Evolutionary conservation across 2,113 vertebrate species (phyloP), one percentile per base, ranked within the genome.

Genomic region (Oenanthe melanoleuca): DNA sequence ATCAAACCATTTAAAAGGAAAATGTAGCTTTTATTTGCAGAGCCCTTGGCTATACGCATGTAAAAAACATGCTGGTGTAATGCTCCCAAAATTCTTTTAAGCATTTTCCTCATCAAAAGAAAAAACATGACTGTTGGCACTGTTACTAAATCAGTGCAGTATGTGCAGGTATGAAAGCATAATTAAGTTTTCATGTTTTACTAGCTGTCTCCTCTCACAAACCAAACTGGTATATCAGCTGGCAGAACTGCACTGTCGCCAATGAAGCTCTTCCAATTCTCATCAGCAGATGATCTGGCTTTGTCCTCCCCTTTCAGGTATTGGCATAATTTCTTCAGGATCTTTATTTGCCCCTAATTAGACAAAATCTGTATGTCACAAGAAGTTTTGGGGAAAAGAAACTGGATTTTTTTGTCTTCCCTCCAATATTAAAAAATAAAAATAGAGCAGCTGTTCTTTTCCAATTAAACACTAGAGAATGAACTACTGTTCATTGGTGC

Each of bases 21-120:
- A n/a, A 24, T 1, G 2, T 4, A 40, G 55, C n/a, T 91, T 31
- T 73, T 82, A 34, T 33, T 81, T 21, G 29, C 12, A 45, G 63
- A 31, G 25, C 2, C 0, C 55, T 63, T 72, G 19, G 20, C 12
- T 49, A 2, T 34, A 11, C 24, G 2, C 1, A 2, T 49, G 20
- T 47, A 37, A 88, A 80, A 81, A 74, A 25, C 14, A 14, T 4
- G 28, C 16, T 2, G 1, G 49, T 73, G 21, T 71, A 59, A 93
- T 10, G 7, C n/a, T 77, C 16, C 17, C 12, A 44, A 29, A 40
- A 84, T 80, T 79, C 34, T 63, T 80, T 64, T 12, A 96, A 99
- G 99, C 89, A 96, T 99, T 85, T 99, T 98, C 93, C 97, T 99
- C 55, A 97, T 99, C 3, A 98, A 99, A 80, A 72, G 14, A 50